Conservation (phyloP, 1,140 invertebrate species). For the Drosophila aff. region DNA sequence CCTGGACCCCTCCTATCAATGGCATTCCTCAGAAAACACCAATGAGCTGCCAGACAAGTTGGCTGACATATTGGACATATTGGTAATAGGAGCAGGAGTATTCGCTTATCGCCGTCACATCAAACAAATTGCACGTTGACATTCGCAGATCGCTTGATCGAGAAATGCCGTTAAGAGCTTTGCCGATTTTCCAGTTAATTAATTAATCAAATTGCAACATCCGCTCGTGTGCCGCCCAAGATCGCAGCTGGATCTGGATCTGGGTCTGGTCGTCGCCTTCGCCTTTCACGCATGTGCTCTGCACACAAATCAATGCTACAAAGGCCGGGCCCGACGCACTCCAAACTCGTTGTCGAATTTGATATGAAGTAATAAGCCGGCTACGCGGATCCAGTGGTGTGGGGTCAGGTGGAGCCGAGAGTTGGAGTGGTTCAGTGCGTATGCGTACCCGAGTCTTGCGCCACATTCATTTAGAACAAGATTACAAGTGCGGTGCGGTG, state of each 20-base stretch:
- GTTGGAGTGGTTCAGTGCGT: conserved; percentile 3
- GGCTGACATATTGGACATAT: conserved; percentile 11
- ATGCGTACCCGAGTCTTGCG: conserved; percentile 63
- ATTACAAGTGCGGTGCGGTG: conserved; percentile 58
- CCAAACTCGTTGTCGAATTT: conserved; percentile 72
- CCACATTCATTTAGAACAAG: conserved; percentile 78
- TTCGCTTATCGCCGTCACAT: conserved; percentile 46
- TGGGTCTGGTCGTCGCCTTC: conserved; percentile 37
- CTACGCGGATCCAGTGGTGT: conserved; percentile 9
- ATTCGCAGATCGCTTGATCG: conserved; percentile 63
- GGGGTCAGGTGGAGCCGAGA: conserved; percentile 31
- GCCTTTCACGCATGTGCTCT: conserved; percentile 61
- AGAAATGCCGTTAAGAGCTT: conserved; percentile 49
- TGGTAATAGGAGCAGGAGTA: conserved; percentile 3
- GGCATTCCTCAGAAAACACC: background rate
- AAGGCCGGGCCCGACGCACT: conserved; percentile 23
- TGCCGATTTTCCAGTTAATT: conserved; percentile 76
- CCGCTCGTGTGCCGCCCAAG: conserved; percentile 60
- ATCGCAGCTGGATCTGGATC: conserved; percentile 19
- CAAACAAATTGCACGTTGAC: conserved; percentile 80
- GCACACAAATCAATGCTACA: conserved; percentile 65
- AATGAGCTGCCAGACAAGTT: conserved; percentile 15
- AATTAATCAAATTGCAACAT: conserved; percentile 80
- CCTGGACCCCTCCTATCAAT: background rate
- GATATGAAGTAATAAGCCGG: conserved; percentile 74